Percentiles rank a stretch among this genome's conserved stretches.
Conservation (phyloP, 2,797 vertebrate genomes). For the Sandelia bainsii region DNA sequence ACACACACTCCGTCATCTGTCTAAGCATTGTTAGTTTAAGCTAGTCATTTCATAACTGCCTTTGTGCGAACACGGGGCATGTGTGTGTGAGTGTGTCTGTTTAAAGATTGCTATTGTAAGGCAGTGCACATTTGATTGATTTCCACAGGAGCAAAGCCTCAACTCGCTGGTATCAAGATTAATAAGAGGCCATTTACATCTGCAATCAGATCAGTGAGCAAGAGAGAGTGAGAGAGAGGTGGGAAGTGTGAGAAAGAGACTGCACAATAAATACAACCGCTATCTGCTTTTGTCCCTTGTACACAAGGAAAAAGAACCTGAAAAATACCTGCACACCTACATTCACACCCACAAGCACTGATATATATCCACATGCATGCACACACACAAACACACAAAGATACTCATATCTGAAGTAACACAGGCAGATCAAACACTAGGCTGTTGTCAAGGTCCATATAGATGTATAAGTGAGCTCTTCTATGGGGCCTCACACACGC, state of each 20-base stretch:
- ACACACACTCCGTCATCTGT: conserved; percentile 62
- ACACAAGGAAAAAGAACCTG: conserved; percentile 25
- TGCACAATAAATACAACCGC: conserved; percentile 25
- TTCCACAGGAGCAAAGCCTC: conserved; percentile 72
- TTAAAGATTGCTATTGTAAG: conserved; percentile 44
- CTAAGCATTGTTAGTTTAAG: conserved; percentile 69
- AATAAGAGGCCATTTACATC: conserved; percentile 81
- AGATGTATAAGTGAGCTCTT: conserved; percentile 47
- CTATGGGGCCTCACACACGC: conserved; percentile 25
- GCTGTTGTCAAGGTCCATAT: conserved; percentile 57
- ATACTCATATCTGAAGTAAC: conserved; percentile 34
- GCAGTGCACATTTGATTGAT: conserved; percentile 63
- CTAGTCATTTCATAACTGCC: conserved; percentile 63
- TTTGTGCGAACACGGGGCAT: conserved; percentile 52
- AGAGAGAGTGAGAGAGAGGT: conserved; percentile 1
- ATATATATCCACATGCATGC: background rate
- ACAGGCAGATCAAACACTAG: conserved; percentile 48
- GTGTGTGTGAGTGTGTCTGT: conserved; percentile 36
- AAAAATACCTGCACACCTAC: conserved; percentile 36
- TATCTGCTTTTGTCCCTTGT: conserved; percentile 29
- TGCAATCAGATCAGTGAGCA: conserved; percentile 67
- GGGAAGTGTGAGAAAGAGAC: conserved; percentile 10
- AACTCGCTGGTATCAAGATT: conserved; percentile 78
- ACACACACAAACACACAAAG: conserved; percentile 11
- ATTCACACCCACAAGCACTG: conserved; percentile 18